These are phyloP conservation scores for Piezodorus guildinii DNA, from an alignment of 1,140 invertebrate genomes.

Conservation along the genomic window DNA sequence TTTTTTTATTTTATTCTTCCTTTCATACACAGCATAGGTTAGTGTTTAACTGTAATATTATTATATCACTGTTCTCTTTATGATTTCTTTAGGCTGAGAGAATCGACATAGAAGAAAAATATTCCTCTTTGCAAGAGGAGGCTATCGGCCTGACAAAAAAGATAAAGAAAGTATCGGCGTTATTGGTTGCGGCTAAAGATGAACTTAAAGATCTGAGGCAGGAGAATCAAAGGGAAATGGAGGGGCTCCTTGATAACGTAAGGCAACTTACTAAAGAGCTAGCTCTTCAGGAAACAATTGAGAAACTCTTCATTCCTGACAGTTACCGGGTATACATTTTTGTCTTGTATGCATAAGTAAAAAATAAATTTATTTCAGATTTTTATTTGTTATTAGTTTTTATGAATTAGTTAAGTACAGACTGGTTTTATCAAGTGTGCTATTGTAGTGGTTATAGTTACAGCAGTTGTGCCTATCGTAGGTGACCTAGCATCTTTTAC, in stretches of 20 bases:
- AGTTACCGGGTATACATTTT: constrained; percentile 59
- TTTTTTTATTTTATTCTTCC: no score
- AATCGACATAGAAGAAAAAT: constrained; percentile 92
- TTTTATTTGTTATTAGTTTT: not conserved
- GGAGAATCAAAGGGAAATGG: constrained; percentile 94
- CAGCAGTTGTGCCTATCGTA: not conserved
- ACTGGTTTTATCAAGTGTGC: not conserved
- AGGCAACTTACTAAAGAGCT: constrained; percentile 78
- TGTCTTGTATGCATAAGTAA: not conserved
- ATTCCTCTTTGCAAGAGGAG: constrained; percentile 88
- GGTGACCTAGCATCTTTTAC: no score
- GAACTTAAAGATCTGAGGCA: constrained; percentile 80
- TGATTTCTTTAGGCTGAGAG: constrained; percentile 57
- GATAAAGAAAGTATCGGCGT: constrained; percentile 73
- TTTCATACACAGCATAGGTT: no score
- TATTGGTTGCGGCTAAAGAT: constrained; percentile 69
- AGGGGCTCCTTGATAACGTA: constrained; percentile 85
- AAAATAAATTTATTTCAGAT: not conserved
- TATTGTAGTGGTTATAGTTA: not conserved
- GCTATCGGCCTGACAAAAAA: constrained; percentile 85
- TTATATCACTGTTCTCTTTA: no score
- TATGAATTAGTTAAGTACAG: not conserved
- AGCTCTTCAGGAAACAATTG: constrained; percentile 75
- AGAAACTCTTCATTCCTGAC: constrained; percentile 82
- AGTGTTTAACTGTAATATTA: no score